A percentile compares a stretch with the other conserved stretches of the same genome.
These are phyloP conservation scores for Burhinus bistriatus DNA, from an alignment of 2,113 vertebrate species.

Conservation along the genomic window DNA sequence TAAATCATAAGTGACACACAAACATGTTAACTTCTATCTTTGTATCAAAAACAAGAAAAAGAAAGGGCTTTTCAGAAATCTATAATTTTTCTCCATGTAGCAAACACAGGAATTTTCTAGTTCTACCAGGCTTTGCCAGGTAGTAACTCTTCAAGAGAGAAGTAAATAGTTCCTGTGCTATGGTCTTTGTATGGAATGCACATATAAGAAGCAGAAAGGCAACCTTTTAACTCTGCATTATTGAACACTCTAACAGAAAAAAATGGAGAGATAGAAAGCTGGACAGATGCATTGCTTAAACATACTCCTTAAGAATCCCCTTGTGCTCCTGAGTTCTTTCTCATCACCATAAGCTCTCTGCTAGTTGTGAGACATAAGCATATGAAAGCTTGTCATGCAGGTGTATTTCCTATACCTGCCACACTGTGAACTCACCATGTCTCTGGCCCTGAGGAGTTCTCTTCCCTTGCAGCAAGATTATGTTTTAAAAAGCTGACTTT, in stretches of 20 bases:
- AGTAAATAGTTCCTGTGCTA: not conserved
- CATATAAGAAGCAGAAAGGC: not conserved
- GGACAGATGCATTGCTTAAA: not conserved
- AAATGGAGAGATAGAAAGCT: not conserved
- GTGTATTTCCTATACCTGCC: constrained; percentile 71
- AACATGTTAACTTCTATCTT: not conserved
- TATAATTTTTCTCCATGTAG: not conserved
- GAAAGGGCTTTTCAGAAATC: not conserved
- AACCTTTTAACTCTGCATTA: not conserved
- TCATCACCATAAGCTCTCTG: not conserved
- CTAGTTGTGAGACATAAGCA: constrained; percentile 11
- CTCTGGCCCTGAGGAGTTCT: constrained; percentile 77
- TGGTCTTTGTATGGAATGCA: not conserved
- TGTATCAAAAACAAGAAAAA: not conserved
- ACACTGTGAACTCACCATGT: constrained; percentile 70
- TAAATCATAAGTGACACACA: not conserved
- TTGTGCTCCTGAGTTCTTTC: not conserved
- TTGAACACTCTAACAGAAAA: not conserved
- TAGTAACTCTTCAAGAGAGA: not conserved
- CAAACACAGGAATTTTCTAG: not conserved
- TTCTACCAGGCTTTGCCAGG: not conserved
- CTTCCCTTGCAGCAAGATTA: constrained; percentile 82
- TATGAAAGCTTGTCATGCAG: constrained; percentile 48
- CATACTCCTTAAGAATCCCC: not conserved
- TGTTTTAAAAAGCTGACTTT: constrained; percentile 88